These are phyloP conservation scores for Myiotriccus ornatus DNA, from an alignment of 2,797 vertebrate genomes.

Conservation along the genomic window DNA sequence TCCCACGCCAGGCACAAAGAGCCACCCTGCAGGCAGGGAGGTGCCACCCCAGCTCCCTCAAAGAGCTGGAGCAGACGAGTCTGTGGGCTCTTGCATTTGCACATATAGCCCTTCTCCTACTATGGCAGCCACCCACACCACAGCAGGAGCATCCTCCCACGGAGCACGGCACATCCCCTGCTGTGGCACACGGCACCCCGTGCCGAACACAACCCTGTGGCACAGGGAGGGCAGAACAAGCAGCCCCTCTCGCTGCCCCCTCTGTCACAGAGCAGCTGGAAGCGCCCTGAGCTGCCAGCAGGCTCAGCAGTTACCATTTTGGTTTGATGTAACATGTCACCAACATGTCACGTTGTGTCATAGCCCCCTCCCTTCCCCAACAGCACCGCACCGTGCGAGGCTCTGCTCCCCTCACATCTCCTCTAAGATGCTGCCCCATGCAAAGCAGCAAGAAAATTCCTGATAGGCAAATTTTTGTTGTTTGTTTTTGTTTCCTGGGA, in stretches of 20 bases:
- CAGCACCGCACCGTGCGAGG: neutral
- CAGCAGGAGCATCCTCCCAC: neutral
- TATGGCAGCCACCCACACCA: fast-evolving
- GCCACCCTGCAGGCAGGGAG: too few relatives aligned
- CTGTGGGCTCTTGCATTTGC: fast-evolving
- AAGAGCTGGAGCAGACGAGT: neutral
- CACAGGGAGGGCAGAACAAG: neutral
- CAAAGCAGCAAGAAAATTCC: neutral
- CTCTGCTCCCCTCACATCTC: neutral
- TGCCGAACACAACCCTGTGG: neutral
- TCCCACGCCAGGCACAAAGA: neutral
- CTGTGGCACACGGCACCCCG: neutral
- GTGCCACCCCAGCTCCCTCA: too few relatives aligned
- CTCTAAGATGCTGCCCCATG: fast-evolving
- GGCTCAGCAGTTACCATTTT: neutral
- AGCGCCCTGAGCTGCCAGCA: neutral
- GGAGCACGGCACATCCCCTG: neutral
- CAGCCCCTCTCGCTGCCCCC: neutral
- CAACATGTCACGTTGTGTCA: neutral
- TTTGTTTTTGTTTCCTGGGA: fast-evolving
- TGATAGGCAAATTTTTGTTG: neutral
- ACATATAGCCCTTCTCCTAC: neutral
- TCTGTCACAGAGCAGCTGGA: neutral
- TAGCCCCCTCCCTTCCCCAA: neutral
- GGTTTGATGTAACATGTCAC: neutral